Conservation (phyloP, 2,113 vertebrate species). For the Scortum barcoo region DNA sequence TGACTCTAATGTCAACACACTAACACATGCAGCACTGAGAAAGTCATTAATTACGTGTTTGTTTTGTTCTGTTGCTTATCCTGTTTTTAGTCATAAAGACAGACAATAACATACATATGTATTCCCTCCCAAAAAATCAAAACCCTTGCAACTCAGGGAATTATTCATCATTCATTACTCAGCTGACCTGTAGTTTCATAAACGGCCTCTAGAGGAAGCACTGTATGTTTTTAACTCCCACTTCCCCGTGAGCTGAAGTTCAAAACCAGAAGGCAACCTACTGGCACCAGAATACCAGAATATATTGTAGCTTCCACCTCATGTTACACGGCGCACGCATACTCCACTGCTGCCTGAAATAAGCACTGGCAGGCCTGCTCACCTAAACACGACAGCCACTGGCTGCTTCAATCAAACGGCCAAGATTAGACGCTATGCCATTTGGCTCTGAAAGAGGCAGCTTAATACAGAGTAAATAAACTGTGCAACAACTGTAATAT, state of each 20-base stretch:
- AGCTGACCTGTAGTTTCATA: slow-evolving; percentile 60
- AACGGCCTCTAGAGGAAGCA: slow-evolving; percentile 62
- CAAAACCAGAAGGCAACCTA: slow-evolving; percentile 41
- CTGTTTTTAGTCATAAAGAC: background rate
- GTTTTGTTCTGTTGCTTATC: background rate
- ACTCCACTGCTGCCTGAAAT: slow-evolving; percentile 70
- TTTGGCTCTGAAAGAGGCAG: background rate
- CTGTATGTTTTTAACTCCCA: background rate
- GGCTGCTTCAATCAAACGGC: slow-evolving; percentile 27
- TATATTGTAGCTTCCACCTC: slow-evolving; percentile 65
- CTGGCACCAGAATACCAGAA: slow-evolving; percentile 64
- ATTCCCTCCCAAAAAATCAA: background rate
- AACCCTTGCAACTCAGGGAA: background rate
- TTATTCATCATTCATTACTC: no score
- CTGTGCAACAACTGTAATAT: background rate
- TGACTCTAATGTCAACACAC: slow-evolving; percentile 23
- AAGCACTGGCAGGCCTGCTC: slow-evolving; percentile 49
- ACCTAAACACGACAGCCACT: slow-evolving; percentile 20
- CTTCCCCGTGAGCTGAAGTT: slow-evolving; percentile 41
- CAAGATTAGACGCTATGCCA: slow-evolving; percentile 26
- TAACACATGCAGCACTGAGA: background rate
- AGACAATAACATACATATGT: background rate
- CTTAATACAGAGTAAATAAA: slow-evolving; percentile 7
- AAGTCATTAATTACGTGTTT: background rate
- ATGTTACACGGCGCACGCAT: slow-evolving; percentile 61